Conservation (phyloP, 2,888 invertebrate species). For the Andrena camellia region DNA sequence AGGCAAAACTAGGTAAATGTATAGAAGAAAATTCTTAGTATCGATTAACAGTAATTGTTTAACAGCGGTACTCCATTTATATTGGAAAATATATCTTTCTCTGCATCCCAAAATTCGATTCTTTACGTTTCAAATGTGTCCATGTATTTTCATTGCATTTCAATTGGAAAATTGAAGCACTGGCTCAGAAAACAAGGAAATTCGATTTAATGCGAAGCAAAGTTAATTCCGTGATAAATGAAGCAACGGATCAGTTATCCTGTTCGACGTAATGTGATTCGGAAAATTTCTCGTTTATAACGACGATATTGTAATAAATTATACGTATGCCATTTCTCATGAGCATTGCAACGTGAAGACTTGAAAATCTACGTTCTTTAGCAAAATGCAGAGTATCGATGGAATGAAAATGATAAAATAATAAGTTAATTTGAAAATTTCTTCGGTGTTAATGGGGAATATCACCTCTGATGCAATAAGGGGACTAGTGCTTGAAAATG, state of each 20-base stretch:
- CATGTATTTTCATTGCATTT: not conserved
- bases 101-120: not conserved
- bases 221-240: slow-evolving; percentile 1
- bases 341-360: too few relatives aligned
- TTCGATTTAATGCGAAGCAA: slow-evolving; percentile 10
- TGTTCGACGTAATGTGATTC: not conserved
- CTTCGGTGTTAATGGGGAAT: too few relatives aligned
- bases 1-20: too few relatives aligned
- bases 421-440: too few relatives aligned
- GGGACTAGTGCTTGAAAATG: too few relatives aligned
- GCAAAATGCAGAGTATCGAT: too few relatives aligned
- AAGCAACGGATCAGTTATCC: not conserved
- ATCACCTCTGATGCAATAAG: too few relatives aligned
- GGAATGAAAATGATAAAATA: too few relatives aligned
- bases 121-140: not conserved
- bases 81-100: not conserved
- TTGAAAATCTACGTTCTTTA: too few relatives aligned
- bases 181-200: slow-evolving; percentile 4
- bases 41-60: not conserved
- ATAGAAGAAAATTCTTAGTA: not conserved
- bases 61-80: not conserved
- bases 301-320: not conserved
- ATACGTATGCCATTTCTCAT: not conserved
- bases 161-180: not conserved
- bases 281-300: not conserved